A percentile compares a stretch with the other conserved stretches of the same genome.
These are phyloP conservation scores for Epizoanthus rinbou DNA, from an alignment of 92 coral and sea anemone species.

Conservation along the genomic window DNA sequence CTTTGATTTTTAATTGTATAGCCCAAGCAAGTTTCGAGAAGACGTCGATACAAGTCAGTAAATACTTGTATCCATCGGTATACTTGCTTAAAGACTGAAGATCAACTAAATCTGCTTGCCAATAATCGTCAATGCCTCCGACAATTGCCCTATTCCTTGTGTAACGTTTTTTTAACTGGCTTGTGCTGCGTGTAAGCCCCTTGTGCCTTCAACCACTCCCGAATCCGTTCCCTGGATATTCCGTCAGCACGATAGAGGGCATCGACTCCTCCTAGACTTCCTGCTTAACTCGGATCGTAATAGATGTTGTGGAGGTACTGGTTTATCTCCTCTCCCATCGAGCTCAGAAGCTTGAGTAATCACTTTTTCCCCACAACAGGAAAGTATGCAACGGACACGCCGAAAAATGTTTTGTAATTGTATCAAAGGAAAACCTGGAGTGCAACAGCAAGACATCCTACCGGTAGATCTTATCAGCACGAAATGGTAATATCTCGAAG, in stretches of 20 bases:
- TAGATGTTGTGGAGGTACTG: neutral
- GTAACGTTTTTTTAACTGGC: constrained; percentile 44
- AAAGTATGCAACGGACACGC: constrained; percentile 24
- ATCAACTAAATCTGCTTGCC: constrained; percentile 53
- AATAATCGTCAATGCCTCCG: neutral
- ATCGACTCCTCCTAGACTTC: neutral
- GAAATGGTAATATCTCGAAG: no score
- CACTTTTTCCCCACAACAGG: constrained; percentile 37
- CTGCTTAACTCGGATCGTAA: neutral
- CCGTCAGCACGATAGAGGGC: constrained; percentile 48
- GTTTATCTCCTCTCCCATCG: constrained; percentile 15
- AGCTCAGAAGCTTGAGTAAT: constrained; percentile 24
- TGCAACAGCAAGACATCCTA: neutral
- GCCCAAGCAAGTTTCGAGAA: constrained; percentile 64
- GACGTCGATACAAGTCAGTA: constrained; percentile 44
- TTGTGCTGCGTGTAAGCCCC: constrained; percentile 58
- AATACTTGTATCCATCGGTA: no score
- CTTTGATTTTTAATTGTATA: constrained; percentile 55
- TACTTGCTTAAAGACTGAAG: constrained; percentile 45
- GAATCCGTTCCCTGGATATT: constrained; percentile 43
- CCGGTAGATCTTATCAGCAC: no score
- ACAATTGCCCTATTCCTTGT: constrained; percentile 50
- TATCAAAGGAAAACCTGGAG: neutral
- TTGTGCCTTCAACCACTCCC: constrained; percentile 50
- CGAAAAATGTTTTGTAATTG: constrained; percentile 15